A percentile compares a stretch with the other conserved stretches of the same genome.
These are phyloP conservation scores for Empis stercorea DNA, from an alignment of 2,888 invertebrate species.

Conservation along the genomic window DNA sequence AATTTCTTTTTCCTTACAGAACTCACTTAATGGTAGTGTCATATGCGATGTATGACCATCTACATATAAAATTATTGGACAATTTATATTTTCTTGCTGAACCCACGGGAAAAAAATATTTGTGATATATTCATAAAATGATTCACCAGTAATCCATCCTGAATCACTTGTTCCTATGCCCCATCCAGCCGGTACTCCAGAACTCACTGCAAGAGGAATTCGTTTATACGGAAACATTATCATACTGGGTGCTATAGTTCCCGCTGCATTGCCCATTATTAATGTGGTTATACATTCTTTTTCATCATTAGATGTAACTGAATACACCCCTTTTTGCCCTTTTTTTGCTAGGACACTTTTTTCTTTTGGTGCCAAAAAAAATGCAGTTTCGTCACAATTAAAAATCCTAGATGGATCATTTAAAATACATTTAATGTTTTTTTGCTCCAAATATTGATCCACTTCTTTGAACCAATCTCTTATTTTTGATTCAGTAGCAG, in stretches of 20 bases:
- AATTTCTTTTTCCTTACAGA: not conserved
- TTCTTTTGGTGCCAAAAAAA: slow-evolving; percentile 26
- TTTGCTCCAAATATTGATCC: slow-evolving; percentile 17
- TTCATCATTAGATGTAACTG: not conserved
- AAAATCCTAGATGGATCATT: slow-evolving; percentile 20
- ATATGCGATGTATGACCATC: slow-evolving; percentile 14
- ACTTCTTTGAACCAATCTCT: slow-evolving; percentile 21
- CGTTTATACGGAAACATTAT: not conserved
- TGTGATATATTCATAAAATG: not conserved
- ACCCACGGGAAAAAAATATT: slow-evolving; percentile 17
- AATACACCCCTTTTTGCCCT: not conserved
- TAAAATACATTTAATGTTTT: slow-evolving; percentile 16
- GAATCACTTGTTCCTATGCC: slow-evolving; percentile 28
- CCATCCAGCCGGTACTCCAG: slow-evolving; percentile 16
- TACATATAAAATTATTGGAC: slow-evolving; percentile 23
- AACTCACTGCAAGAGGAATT: not conserved
- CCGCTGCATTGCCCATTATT: not conserved
- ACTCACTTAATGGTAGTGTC: slow-evolving; percentile 8
- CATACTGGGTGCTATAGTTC: not conserved
- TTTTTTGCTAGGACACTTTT: slow-evolving; percentile 19
- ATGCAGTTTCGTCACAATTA: slow-evolving; percentile 29
- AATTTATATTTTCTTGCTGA: not conserved
- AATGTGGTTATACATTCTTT: not conserved
- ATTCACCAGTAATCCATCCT: slow-evolving; percentile 17
- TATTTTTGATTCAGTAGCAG: slow-evolving; percentile 20